A percentile compares a stretch with the other conserved stretches of the same genome.
Evolutionary conservation across 2,888 invertebrate species (phyloP).

Genomic region (Agonopterix heracliana): DNA sequence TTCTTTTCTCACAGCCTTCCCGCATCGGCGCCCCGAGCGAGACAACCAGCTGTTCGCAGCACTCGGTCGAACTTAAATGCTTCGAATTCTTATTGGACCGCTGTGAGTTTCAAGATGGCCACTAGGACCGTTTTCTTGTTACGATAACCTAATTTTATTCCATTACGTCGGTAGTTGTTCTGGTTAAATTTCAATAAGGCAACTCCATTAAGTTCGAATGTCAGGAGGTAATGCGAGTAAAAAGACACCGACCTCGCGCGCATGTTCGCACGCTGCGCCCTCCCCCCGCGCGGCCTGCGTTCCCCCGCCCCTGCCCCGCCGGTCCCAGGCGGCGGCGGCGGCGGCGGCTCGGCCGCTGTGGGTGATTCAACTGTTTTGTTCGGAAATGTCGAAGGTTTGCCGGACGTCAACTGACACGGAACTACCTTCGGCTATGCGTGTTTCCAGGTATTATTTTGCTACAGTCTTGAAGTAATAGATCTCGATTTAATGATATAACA

Average conservation of each 20-base stretch:
- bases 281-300: slow-evolving; percentile 12
- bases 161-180: slow-evolving; percentile 60
- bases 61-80: slow-evolving; percentile 42
- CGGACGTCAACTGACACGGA: slow-evolving; percentile 70
- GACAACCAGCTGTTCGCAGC: slow-evolving; percentile 39
- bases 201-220: slow-evolving; percentile 70
- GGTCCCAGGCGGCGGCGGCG: slow-evolving; percentile 4
- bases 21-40: slow-evolving; percentile 32
- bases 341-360: slow-evolving; percentile 13
- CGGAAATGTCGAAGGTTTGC: slow-evolving; percentile 73
- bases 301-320: slow-evolving; percentile 14
- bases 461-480: slow-evolving; percentile 9
- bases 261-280: slow-evolving; percentile 46
- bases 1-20: slow-evolving; percentile 41
- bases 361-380: slow-evolving; percentile 57
- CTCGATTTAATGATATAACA: slow-evolving; percentile 22
- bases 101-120: slow-evolving; percentile 69
- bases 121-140: slow-evolving; percentile 66
- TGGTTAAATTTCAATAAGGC: slow-evolving; percentile 69
- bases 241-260: slow-evolving; percentile 64
- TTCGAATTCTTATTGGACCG: slow-evolving; percentile 70
- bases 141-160: slow-evolving; percentile 72
- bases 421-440: slow-evolving; percentile 64
- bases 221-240: slow-evolving; percentile 65
- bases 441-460: slow-evolving; percentile 63